Percentiles rank a stretch among this genome's conserved stretches.
Conservation (phyloP, 2,113 vertebrate species). For the Pseudorhombus dupliciocellatus region DNA sequence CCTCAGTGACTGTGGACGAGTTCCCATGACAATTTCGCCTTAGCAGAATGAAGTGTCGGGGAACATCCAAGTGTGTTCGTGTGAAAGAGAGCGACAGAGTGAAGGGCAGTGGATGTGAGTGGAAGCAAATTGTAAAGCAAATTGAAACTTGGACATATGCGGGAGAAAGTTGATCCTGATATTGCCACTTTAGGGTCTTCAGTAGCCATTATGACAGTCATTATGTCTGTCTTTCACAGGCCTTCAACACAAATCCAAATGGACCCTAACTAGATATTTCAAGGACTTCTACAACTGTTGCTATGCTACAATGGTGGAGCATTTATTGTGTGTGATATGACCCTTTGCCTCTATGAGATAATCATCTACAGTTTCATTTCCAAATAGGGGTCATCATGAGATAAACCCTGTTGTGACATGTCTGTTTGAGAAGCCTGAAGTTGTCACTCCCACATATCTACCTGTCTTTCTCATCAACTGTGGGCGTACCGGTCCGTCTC, state of each 20-base stretch:
- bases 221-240: not conserved
- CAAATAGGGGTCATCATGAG: conserved; percentile 7
- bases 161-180: conserved; percentile 3
- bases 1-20: conserved; percentile 51
- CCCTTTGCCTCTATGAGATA: not conserved
- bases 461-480: not conserved
- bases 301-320: not conserved
- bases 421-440: conserved; percentile 10
- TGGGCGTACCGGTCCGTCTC: not conserved
- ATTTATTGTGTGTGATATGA: not conserved
- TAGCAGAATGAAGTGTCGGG: conserved; percentile 40
- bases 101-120: conserved; percentile 17
- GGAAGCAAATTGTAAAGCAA: conserved; percentile 14
- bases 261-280: not conserved
- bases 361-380: not conserved
- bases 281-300: conserved; percentile 22
- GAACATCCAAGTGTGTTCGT: conserved; percentile 15
- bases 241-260: no score
- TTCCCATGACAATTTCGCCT: conserved; percentile 73
- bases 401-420: conserved; percentile 30
- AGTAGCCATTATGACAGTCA: not conserved
- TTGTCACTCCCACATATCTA: not conserved
- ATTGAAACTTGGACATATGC: conserved; percentile 16
- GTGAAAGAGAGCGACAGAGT: not conserved
- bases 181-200: not conserved